Conservation (phyloP, 2,797 vertebrate genomes). For the Halcyon chelicuti region DNA sequence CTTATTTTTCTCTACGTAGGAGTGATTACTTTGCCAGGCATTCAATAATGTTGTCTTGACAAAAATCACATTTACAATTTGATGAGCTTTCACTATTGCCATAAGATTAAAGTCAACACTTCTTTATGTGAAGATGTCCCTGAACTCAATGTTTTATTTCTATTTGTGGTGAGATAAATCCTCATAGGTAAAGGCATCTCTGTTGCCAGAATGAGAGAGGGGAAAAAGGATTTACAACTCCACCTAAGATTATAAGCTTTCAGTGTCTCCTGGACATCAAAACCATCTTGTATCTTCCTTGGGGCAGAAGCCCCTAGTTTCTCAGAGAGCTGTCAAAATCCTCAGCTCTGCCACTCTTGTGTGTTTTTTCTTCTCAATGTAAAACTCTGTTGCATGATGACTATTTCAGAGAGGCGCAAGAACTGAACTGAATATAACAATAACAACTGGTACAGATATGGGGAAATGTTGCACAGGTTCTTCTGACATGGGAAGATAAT, state of each 20-base stretch:
- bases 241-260: neutral
- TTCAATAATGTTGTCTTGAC: conserved; percentile 40
- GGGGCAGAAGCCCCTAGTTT: neutral
- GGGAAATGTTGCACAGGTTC: neutral
- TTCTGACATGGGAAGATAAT: neutral
- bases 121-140: neutral
- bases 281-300: neutral
- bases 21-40: conserved; percentile 53
- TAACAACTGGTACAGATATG: neutral
- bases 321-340: neutral
- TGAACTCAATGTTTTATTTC: neutral
- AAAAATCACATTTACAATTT: conserved; percentile 35
- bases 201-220: neutral
- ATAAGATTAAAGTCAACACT: conserved; percentile 1
- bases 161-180: neutral
- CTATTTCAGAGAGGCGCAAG: neutral
- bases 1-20: conserved; percentile 32
- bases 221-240: neutral
- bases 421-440: neutral
- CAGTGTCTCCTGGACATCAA: neutral
- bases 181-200: neutral
- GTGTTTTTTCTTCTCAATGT: neutral
- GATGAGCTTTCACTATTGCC: conserved; percentile 19
- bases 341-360: neutral
- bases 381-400: neutral